phyloP scores from a whole-genome alignment of 2,888 invertebrate species.

The Deladenus siricidicola region DNA sequence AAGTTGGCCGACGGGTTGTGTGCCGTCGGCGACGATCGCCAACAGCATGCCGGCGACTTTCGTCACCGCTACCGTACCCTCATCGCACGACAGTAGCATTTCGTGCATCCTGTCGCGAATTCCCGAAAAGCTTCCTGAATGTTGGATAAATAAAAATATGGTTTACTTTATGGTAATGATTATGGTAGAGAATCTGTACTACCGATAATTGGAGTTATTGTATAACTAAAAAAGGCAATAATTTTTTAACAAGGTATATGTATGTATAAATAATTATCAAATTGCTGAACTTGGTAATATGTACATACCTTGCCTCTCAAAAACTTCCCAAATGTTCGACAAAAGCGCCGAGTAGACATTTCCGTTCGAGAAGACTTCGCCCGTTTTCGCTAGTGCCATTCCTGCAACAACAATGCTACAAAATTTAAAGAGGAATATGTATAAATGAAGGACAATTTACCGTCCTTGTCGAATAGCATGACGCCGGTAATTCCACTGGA shows the following conservation, averaged over 20 bases:
- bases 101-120: slow-evolving; percentile 21
- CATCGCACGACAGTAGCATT: slow-evolving; percentile 18
- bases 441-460: neutral
- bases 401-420: slow-evolving; percentile 8
- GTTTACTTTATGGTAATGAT: too few species aligned
- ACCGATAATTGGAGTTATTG: neutral
- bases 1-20: slow-evolving; percentile 21
- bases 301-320: slow-evolving; percentile 23
- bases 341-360: slow-evolving; percentile 22
- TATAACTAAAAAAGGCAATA: neutral
- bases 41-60: slow-evolving; percentile 25
- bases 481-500: slow-evolving; percentile 14
- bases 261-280: neutral
- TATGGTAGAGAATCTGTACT: too few species aligned
- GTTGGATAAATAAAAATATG: neutral
- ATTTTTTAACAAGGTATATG: neutral
- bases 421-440: neutral
- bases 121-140: slow-evolving; percentile 3
- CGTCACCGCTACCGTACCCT: slow-evolving; percentile 22
- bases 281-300: too few species aligned
- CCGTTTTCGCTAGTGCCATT: slow-evolving; percentile 17
- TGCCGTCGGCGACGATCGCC: slow-evolving; percentile 21
- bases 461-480: slow-evolving; percentile 24
- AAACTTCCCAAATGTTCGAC: slow-evolving; percentile 24
- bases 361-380: slow-evolving; percentile 9